Conservation (phyloP, 2,797 vertebrate genomes). For the Heterohyrax brucei region DNA sequence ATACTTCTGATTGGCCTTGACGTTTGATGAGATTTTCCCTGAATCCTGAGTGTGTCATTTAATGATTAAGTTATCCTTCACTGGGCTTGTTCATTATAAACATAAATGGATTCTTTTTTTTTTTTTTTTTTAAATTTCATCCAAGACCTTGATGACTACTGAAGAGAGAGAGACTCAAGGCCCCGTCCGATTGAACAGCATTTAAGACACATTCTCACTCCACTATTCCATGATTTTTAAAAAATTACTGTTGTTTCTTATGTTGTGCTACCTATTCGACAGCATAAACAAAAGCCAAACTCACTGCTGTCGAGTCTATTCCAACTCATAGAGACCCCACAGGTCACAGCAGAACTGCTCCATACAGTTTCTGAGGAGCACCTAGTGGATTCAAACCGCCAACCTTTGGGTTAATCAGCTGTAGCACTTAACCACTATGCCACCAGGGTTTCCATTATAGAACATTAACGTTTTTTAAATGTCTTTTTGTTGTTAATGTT, state of each 20-base stretch:
- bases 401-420: too few relatives aligned
- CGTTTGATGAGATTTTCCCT: neutral
- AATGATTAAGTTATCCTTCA: neutral
- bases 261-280: neutral
- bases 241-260: constrained; percentile 2
- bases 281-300: neutral
- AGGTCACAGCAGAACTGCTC: too few relatives aligned
- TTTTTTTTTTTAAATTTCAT: neutral
- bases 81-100: constrained; percentile 14
- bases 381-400: too few relatives aligned
- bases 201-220: neutral
- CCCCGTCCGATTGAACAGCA: neutral
- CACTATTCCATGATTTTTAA: constrained; percentile 4
- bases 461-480: neutral
- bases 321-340: too few relatives aligned
- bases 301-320: too few relatives aligned
- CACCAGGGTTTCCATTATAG: too few relatives aligned
- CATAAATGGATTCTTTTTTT: neutral
- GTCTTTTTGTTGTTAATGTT: neutral
- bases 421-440: too few relatives aligned
- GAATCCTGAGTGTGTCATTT: neutral
- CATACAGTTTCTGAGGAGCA: too few relatives aligned
- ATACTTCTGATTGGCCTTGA: neutral
- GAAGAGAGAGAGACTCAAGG: neutral
- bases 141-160: neutral